Evolutionary conservation across 2,113 vertebrate species (phyloP).

Genomic region (Pollimyrus isidori): DNA sequence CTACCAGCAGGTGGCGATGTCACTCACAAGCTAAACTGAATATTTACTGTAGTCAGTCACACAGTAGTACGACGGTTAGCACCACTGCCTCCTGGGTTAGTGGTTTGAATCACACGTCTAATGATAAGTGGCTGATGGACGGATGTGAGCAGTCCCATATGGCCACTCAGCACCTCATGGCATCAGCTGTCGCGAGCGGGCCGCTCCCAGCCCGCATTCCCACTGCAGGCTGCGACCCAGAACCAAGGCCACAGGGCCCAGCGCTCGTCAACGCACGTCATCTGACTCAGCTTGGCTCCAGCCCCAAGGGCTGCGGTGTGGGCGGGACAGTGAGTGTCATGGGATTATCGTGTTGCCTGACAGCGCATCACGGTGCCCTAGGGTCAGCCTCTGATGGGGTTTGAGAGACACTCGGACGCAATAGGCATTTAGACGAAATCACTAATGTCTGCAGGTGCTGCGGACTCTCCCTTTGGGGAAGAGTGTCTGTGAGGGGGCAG

Average conservation of each 20-base stretch:
- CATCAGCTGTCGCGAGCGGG: neutral
- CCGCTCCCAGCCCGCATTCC: neutral
- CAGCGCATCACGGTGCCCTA: neutral
- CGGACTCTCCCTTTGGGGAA: neutral
- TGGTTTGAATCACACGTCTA: neutral
- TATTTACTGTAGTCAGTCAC: neutral
- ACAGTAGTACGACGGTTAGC: neutral
- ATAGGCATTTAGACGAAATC: neutral
- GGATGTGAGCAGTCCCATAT: neutral
- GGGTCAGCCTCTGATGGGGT: neutral
- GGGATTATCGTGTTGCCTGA: neutral
- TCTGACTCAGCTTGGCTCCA: neutral
- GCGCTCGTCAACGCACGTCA: neutral
- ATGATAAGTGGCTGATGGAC: neutral
- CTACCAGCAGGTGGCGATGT: neutral
- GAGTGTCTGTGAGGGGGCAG: neutral
- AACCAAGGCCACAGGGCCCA: neutral
- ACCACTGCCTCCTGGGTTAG: neutral
- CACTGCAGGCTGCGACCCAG: neutral
- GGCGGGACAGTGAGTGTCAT: neutral
- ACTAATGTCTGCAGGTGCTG: neutral
- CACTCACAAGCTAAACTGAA: neutral
- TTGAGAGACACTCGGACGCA: neutral
- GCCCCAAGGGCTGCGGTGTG: neutral
- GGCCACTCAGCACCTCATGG: neutral